Conservation (phyloP, 2,797 vertebrate species). For the Jordanella pulchra region DNA sequence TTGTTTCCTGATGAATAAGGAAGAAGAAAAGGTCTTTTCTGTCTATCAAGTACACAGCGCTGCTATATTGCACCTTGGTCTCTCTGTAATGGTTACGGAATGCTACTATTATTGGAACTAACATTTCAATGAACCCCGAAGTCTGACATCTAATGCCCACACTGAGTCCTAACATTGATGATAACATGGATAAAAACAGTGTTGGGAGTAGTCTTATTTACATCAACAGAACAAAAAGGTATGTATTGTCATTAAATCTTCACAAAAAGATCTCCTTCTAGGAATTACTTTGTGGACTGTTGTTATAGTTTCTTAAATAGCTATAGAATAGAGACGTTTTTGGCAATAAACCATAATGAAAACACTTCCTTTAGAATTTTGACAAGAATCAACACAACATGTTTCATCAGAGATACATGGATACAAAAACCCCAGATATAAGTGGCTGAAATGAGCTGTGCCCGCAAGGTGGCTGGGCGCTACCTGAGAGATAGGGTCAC, state of each 20-base stretch:
- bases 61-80: conserved; percentile 71
- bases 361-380: too few species aligned
- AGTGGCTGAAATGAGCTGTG: too few species aligned
- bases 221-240: conserved; percentile 69
- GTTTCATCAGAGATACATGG: background rate
- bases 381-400: background rate
- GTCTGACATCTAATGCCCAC: conserved; percentile 41
- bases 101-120: conserved; percentile 61
- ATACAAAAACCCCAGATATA: too few species aligned
- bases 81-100: conserved; percentile 63
- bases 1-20: conserved; percentile 8
- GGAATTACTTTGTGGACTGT: background rate
- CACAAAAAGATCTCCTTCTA: conserved; percentile 20
- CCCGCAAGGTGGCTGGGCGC: too few species aligned
- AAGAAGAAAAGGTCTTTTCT: conserved; percentile 70
- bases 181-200: conserved; percentile 44
- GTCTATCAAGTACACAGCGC: conserved; percentile 68
- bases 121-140: conserved; percentile 64
- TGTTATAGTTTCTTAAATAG: background rate
- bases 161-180: conserved; percentile 48
- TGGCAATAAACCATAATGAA: background rate
- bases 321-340: background rate
- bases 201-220: conserved; percentile 54
- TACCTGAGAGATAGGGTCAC: too few species aligned
- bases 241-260: conserved; percentile 50